Evolutionary conservation across 1,140 invertebrate genomes (phyloP), one percentile per base, ranked within the genome.

Genomic region (Mactra quadrangularis): DNA sequence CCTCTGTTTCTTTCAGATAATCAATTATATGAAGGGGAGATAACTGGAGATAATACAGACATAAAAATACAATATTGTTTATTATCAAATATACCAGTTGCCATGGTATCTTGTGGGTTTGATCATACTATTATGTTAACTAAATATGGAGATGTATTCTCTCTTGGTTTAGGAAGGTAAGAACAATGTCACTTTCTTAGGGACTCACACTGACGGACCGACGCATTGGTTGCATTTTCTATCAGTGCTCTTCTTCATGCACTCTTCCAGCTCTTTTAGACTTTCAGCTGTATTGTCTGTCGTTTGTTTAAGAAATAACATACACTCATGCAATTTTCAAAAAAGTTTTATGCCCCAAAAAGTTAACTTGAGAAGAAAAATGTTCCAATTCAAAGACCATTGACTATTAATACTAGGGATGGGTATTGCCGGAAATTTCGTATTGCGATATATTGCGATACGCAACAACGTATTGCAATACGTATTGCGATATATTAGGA

Each of bases 91-190:
- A 7, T 50, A 17, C 9, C 25, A 22, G 62, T 78, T 6, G 13
- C 0, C 4, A 41, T 29, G 3, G 59, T 78, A 35, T 57, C 76
- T 0, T 78, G 76, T 78, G 76, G 76, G 35, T 55, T 68, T 62
- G 76, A 78, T 22, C 76, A 78, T 17, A 57, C 76, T 29, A 15
- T 78, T n/a, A 35, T 78, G 6, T 27, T 78, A 25, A 55, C 76
- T 13, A 15, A 19, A n/a, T 4, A 25, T 25, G 62, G 62, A 25
- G 3, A 11, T n/a, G 59, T 78, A 15, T 66, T 53, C 22, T 68
- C 76, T 0, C 55, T 4, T 66, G 76, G 76, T 6, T 66, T 13
- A 53, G 55, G 29, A 13, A 78, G 76, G 76, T 76, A 76, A 9
- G 15, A 0, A 6, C 15, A 25, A 13, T 25, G 17, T n/a, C n/a